Evolutionary conservation across 2,797 vertebrate species (phyloP), one percentile per base, ranked within the genome.

Genomic region (Xenentodon cancila): DNA sequence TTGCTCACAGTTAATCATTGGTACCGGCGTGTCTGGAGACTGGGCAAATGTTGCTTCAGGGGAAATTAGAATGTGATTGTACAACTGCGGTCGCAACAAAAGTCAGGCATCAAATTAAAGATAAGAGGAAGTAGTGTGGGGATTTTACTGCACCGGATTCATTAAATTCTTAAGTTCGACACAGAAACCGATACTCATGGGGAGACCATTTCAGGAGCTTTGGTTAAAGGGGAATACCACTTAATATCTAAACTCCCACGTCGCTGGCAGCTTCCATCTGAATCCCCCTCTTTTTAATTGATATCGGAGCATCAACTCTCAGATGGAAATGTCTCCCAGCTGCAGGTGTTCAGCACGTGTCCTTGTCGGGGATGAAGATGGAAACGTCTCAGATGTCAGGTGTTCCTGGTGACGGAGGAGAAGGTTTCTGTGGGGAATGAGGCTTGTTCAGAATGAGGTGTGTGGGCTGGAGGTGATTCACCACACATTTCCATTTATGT

Each of bases 1-100:
- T 89, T 87, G 88, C 82, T 88, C 77, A 89, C 68, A 86, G 87
- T 90, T 91, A 91, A 91, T 91, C 90, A 91, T 88, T 80, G 81
- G 63, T 86, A 80, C 77, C 79, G 79, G 64, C 13, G 82, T 66
- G 79, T 82, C 90, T 83, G 82, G 90, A 91, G 90, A 90, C 85
- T 75, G 75, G 70, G 78, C 73, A 64, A 61, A 83, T 82, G 79
- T 82, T 32, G 88, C 89, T 91, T 88, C 79, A 71, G 86, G 89
- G 79, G 19, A 82, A 88, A 84, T 84, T 82, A 81, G 77, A 86
- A 53, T 87, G 87, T 90, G 88, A 90, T 90, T 91, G 85, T 88
- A 86, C 64, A 79, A 81, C 69, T 64, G 81, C 82, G 25, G 84
- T 86, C 52, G 75, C 48, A 75, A 45, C 78, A 53, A 81, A 90